These are phyloP conservation scores for Diarsia mendica DNA, from an alignment of 2,888 invertebrate genomes.

Conservation along the genomic window DNA sequence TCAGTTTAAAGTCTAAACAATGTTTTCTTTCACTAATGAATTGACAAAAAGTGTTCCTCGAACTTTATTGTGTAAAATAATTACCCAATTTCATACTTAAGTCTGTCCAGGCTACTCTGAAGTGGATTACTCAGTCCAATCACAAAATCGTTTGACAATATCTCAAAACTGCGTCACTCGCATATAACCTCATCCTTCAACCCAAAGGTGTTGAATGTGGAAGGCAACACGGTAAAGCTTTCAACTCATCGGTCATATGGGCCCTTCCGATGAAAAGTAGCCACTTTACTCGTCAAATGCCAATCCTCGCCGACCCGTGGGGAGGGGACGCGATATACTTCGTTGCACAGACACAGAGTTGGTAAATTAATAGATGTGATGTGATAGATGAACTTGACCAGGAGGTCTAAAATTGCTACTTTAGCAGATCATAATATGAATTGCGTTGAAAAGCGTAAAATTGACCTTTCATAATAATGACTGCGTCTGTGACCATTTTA, in stretches of 20 bases:
- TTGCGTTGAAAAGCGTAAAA: too few relatives aligned
- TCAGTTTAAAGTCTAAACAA: too few relatives aligned
- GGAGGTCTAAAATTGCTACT: too few relatives aligned
- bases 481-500: too few relatives aligned
- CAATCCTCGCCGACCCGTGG: slow-evolving; percentile 76
- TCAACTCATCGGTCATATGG: slow-evolving; percentile 87
- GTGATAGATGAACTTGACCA: neutral
- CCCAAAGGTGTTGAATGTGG: slow-evolving; percentile 73
- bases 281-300: slow-evolving; percentile 89
- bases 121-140: neutral
- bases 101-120: neutral
- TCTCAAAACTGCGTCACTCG: slow-evolving; percentile 55
- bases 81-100: neutral
- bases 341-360: slow-evolving; percentile 65
- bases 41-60: neutral
- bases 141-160: slow-evolving; percentile 26
- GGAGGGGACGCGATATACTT: slow-evolving; percentile 70
- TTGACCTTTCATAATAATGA: too few relatives aligned
- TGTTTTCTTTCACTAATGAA: too few relatives aligned
- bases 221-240: slow-evolving; percentile 87
- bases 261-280: slow-evolving; percentile 87
- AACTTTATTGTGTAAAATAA: neutral
- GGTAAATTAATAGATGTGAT: slow-evolving; percentile 24
- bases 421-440: too few relatives aligned
- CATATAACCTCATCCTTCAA: slow-evolving; percentile 58